These are phyloP conservation scores for Scelioninae gen. 1 DNA, from an alignment of 2,888 invertebrate genomes.

Conservation along the genomic window DNA sequence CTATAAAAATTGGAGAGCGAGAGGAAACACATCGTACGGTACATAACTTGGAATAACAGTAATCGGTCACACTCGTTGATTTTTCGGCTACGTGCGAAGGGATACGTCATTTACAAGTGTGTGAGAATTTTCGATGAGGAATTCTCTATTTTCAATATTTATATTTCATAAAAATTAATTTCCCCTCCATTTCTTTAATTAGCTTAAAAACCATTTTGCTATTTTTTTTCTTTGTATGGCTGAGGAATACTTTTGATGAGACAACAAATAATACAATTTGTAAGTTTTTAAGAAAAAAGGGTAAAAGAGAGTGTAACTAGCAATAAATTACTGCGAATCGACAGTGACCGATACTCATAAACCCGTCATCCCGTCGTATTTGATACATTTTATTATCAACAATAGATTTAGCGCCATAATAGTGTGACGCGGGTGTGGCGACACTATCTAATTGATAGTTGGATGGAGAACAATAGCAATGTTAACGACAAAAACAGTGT, in stretches of 20 bases:
- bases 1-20: slow-evolving; percentile 65
- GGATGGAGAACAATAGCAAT: slow-evolving; percentile 44
- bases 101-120: slow-evolving; percentile 57
- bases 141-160: background rate
- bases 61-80: slow-evolving; percentile 83
- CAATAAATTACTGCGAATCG: slow-evolving; percentile 4
- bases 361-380: slow-evolving; percentile 35
- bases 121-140: slow-evolving; percentile 27
- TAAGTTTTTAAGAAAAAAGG: too few relatives aligned
- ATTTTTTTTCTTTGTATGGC: too few relatives aligned
- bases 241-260: too few relatives aligned
- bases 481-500: slow-evolving; percentile 38
- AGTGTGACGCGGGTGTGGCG: slow-evolving; percentile 32
- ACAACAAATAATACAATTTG: too few relatives aligned
- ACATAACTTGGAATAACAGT: slow-evolving; percentile 80
- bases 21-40: slow-evolving; percentile 70
- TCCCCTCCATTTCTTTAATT: too few relatives aligned
- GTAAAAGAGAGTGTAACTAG: too few relatives aligned
- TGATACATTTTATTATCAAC: slow-evolving; percentile 33
- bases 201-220: too few relatives aligned
- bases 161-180: too few relatives aligned
- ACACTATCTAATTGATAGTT: slow-evolving; percentile 58
- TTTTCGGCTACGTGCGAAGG: slow-evolving; percentile 77
- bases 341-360: slow-evolving; percentile 41
- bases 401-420: slow-evolving; percentile 31